These are phyloP conservation scores for Tenthredo scrophulariae DNA, from an alignment of 2,888 invertebrate genomes.

Conservation along the genomic window DNA sequence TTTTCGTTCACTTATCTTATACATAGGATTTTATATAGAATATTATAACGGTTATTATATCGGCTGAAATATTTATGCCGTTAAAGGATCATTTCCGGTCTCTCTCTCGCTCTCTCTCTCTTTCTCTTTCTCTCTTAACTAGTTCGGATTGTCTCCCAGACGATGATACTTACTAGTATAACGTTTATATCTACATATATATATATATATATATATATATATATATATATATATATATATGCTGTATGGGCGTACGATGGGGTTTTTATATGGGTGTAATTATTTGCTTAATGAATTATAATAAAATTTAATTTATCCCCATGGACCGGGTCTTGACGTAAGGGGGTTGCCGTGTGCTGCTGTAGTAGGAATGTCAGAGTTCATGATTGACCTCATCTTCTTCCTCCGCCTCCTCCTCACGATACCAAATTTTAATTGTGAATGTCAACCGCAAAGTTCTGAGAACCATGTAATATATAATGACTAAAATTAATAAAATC, in stretches of 20 bases:
- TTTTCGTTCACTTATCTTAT: not conserved
- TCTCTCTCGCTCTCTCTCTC: not conserved
- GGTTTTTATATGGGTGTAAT: constrained; percentile 11
- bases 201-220: no score
- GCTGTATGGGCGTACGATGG: not conserved
- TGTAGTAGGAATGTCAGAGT: not conserved
- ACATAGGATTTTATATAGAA: not conserved
- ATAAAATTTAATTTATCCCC: constrained; percentile 20
- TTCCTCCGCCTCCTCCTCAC: not conserved
- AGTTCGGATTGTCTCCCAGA: constrained; percentile 7
- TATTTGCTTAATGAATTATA: constrained; percentile 8
- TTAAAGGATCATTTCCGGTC: constrained; percentile 36
- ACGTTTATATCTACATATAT: no score
- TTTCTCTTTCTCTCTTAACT: not conserved
- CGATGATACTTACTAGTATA: not conserved
- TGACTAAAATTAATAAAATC: not conserved
- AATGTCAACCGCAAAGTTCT: constrained; percentile 4
- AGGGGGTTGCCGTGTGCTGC: not conserved
- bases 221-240: not conserved
- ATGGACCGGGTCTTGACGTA: not conserved
- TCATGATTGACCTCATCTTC: not conserved
- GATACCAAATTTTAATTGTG: not conserved
- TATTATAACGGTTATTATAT: not conserved
- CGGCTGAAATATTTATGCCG: not conserved
- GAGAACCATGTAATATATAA: not conserved